phyloP scores from a whole-genome alignment of 2,113 vertebrate genomes.

The Pluvianellus socialis region DNA sequence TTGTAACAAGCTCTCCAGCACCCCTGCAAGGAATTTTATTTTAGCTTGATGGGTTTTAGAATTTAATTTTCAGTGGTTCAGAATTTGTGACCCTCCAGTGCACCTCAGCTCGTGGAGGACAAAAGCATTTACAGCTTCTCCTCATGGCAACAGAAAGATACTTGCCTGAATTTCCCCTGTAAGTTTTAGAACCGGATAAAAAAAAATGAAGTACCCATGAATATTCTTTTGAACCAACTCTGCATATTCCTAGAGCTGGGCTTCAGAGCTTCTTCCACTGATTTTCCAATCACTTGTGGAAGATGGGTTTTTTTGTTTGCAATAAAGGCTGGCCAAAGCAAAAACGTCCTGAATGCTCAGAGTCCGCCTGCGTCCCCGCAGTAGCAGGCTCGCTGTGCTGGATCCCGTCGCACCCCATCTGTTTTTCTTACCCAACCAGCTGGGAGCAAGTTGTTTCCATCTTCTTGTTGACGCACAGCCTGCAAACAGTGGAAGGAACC shows the following conservation, averaged over 20 bases:
- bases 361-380: not conserved
- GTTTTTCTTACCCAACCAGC: not conserved
- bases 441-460: not conserved
- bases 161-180: not conserved
- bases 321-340: not conserved
- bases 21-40: not conserved
- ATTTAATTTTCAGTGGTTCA: slow-evolving; percentile 7
- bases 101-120: not conserved
- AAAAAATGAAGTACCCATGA: not conserved
- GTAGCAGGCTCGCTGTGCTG: not conserved
- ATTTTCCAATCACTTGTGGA: not conserved
- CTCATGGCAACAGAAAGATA: not conserved
- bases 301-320: not conserved
- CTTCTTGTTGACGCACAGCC: accelerated
- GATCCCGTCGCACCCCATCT: not conserved
- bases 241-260: not conserved
- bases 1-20: not conserved
- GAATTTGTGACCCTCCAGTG: not conserved
- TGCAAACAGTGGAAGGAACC: not conserved
- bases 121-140: not conserved
- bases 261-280: not conserved
- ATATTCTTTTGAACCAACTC: not conserved
- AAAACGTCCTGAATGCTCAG: not conserved
- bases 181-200: not conserved
- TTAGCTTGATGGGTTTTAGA: slow-evolving; percentile 4